Base-by-base conservation (phyloP, 2,797 vertebrate genomes). In the Monodelphis domestica region DNA sequence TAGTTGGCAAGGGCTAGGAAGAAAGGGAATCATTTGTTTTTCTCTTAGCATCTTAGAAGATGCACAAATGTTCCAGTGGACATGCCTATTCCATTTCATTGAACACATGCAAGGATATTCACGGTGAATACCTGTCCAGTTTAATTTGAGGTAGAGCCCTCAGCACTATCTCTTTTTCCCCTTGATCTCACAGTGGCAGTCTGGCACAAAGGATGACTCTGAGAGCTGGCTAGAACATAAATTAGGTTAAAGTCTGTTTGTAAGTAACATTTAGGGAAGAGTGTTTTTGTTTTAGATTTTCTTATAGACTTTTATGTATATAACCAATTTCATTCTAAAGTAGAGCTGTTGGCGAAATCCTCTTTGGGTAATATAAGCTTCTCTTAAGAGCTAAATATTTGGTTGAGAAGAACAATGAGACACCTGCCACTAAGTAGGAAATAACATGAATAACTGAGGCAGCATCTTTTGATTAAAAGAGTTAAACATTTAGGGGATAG, bases 291-390 rank as follows among this genome's bases (percentile, higher is more conserved):
- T 94, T 95, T 91, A 7, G 45, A 55, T 94, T 96, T 95, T 88
- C 5, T 29, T 21, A 51, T 92, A 89, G 70, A 54, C 0, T 93
- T 97, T 96, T 94, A 87, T 54, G 29, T 9, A 5, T 17, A 87
- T 57, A 90, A 24, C 52, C 93, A 24, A 38, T 96, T 92, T 92
- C 94, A 78, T 95, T 98, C 94, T 87, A 90, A 30, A 33, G 70
- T 21, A 38, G 30, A 51, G 59, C 89, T 91, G 90, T 88, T 95
- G 89, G 87, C 95, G 89, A 89, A 93, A 95, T 90, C 89, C 70
- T 91, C 54, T 93, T 94, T 92, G 30, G 89, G 11, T n/a, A 96
- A 1, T 9, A 0, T 94, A 88, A 55, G 90, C 63, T 1, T 9
- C 93, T 33, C 0, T 91, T 89, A 59, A 92, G 92, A 88, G 92